Evolutionary conservation across 1,140 invertebrate genomes (phyloP).

Genomic region (Olivierus martensii): DNA sequence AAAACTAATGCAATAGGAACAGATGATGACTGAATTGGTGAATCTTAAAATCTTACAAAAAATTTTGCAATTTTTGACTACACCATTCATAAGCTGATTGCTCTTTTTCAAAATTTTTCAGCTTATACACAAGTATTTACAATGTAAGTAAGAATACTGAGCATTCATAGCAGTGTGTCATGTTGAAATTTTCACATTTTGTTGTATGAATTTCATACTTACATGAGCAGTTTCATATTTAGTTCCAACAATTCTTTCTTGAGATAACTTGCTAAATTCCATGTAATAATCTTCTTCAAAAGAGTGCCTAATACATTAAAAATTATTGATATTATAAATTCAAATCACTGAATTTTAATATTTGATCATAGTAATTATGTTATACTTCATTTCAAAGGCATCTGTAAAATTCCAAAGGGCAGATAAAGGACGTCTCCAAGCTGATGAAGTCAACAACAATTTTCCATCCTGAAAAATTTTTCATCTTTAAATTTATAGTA

Average conservation of each 20-base stretch:
- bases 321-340: background rate
- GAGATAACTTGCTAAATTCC: constrained; percentile 74
- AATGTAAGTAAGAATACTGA: too few species aligned
- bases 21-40: too few species aligned
- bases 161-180: too few species aligned
- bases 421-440: constrained; percentile 66
- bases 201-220: too few species aligned
- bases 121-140: too few species aligned
- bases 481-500: constrained; percentile 4
- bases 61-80: too few species aligned
- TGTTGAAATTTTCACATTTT: too few species aligned
- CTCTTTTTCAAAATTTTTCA: too few species aligned
- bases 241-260: constrained; percentile 61
- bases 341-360: background rate
- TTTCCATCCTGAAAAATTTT: constrained; percentile 45
- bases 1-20: too few species aligned
- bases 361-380: constrained; percentile 4
- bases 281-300: constrained; percentile 75
- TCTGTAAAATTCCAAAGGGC: constrained; percentile 63
- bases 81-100: too few species aligned
- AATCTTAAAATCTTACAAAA: too few species aligned
- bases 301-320: constrained; percentile 20
- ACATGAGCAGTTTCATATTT: constrained; percentile 14
- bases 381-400: constrained; percentile 53
- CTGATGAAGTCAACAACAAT: constrained; percentile 67